Evolutionary conservation across 30 jellyfish, hydroid and myxozoan genomes (phyloP).

Genomic region (Aurelia aurita): DNA sequence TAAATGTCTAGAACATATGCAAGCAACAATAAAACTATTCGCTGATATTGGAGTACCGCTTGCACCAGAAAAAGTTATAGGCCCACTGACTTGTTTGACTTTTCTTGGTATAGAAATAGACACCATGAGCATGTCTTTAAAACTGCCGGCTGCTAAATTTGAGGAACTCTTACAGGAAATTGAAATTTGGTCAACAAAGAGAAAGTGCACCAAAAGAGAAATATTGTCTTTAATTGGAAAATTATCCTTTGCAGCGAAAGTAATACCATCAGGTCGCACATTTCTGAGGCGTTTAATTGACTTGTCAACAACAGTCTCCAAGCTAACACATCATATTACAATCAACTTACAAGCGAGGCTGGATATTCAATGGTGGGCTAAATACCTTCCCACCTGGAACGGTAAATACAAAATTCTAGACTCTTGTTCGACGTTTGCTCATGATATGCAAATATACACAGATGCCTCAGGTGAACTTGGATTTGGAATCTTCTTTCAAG

Average conservation of each 20-base stretch:
- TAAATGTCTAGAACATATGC: not conserved
- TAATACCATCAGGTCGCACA: not conserved
- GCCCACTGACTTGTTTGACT: not conserved
- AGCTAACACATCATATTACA: no score
- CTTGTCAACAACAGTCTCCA: no score
- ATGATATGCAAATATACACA: not conserved
- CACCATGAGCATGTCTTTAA: no score
- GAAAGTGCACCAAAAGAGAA: no score
- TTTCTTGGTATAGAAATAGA: not conserved
- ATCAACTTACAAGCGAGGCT: no score
- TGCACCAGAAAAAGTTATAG: not conserved
- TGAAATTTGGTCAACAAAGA: no score
- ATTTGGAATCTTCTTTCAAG: not conserved
- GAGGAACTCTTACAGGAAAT: no score
- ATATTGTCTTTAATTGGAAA: no score
- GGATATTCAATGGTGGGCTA: no score
- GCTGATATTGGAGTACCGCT: not conserved
- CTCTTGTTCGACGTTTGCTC: not conserved
- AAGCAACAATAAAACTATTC: not conserved
- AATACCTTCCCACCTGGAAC: no score
- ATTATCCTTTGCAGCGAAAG: no score
- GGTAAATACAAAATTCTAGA: not conserved
- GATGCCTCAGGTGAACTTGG: conserved; percentile 5
- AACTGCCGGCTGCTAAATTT: no score
- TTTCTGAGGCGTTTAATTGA: not conserved